Conservation (phyloP, 30 jellyfish, hydroid and myxozoan genomes). For the Aurelia aurita region DNA sequence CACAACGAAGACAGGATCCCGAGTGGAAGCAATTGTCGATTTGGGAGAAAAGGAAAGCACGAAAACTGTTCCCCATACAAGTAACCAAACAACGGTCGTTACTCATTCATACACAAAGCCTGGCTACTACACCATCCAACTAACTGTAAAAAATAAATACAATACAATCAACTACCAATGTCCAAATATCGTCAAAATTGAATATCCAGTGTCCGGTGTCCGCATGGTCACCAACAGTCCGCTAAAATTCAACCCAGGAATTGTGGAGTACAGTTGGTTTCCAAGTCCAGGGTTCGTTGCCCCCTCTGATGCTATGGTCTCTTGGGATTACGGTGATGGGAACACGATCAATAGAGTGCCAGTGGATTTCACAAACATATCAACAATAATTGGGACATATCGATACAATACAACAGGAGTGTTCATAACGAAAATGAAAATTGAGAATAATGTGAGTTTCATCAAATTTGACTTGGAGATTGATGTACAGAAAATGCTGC, state of each 20-base stretch:
- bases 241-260: conserved; percentile 72
- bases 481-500: conserved; percentile 86
- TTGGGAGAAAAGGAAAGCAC: conserved; percentile 59
- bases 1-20: conserved; percentile 76
- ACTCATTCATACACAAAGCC: conserved; percentile 63
- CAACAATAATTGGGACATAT: conserved; percentile 40
- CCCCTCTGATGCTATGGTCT: conserved; percentile 89
- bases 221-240: conserved; percentile 79
- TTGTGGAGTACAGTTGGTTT: conserved; percentile 60
- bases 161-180: conserved; percentile 40
- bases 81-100: background rate
- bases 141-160: conserved; percentile 56
- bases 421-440: conserved; percentile 38
- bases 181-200: conserved; percentile 51
- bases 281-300: conserved; percentile 52
- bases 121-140: conserved; percentile 61
- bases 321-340: conserved; percentile 97
- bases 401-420: conserved; percentile 71
- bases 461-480: conserved; percentile 42
- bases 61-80: background rate
- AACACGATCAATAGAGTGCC: conserved; percentile 33
- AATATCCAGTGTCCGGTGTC: conserved; percentile 75
- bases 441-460: conserved; percentile 85
- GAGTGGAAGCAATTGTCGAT: conserved; percentile 22
- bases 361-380: conserved; percentile 20